Conservation (phyloP, 2,113 vertebrate species). For the Argyrosomus japonicus region DNA sequence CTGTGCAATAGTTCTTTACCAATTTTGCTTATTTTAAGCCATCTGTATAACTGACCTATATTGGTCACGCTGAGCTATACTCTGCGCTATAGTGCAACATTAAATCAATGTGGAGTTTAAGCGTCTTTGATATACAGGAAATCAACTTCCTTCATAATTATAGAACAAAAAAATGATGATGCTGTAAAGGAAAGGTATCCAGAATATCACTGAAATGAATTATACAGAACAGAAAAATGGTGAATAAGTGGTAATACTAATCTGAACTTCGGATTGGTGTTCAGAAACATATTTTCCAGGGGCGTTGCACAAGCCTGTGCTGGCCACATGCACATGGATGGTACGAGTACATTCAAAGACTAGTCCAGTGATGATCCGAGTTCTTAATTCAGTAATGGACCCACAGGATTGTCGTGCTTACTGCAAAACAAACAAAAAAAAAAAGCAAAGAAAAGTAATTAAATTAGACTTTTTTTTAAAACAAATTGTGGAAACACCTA, state of each 20-base stretch:
- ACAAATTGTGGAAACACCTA: neutral
- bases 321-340: neutral
- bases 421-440: conserved; percentile 3
- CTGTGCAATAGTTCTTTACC: neutral
- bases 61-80: neutral
- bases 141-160: neutral
- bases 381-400: neutral
- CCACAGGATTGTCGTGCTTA: neutral
- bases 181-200: neutral
- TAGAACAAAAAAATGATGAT: neutral
- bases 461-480: neutral
- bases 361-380: neutral
- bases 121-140: neutral
- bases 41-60: neutral
- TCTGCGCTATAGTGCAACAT: neutral
- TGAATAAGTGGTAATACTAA: neutral
- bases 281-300: neutral
- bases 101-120: neutral
- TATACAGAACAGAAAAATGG: neutral
- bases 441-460: neutral
- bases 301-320: too few relatives aligned
- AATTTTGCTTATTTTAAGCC: neutral
- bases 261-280: neutral
- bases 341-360: neutral
- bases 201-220: neutral